Percentiles rank a stretch among this genome's conserved stretches.
Conservation (phyloP, 92 coral and sea anemone genomes). For the Palythoa grandiflora region DNA sequence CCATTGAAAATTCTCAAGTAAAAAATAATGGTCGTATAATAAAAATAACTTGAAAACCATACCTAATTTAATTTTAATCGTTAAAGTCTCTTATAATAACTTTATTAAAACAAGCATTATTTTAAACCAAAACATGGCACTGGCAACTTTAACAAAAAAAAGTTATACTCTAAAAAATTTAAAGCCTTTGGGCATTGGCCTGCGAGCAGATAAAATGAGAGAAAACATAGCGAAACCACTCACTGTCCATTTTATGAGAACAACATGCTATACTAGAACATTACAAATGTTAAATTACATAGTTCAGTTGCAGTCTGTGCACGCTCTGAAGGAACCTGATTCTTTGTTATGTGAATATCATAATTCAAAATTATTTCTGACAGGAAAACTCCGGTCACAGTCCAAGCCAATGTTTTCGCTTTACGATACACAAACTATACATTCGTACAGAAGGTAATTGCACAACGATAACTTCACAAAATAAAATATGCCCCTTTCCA, state of each 20-base stretch:
- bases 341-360: not conserved
- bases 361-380: not conserved
- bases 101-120: constrained; percentile 30
- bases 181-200: not conserved
- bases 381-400: not conserved
- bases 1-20: constrained; percentile 20
- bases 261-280: not conserved
- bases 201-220: not conserved
- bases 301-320: not conserved
- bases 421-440: not conserved
- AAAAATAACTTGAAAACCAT: constrained; percentile 46
- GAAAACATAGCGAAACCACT: not conserved
- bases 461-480: not conserved
- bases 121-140: not conserved
- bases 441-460: not conserved
- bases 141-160: constrained; percentile 3
- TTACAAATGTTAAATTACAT: not conserved
- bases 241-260: not conserved
- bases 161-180: not conserved
- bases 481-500: not conserved
- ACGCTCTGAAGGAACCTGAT: not conserved
- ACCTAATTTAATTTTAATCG: constrained; percentile 11
- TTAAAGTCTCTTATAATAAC: not conserved
- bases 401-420: too few species aligned
- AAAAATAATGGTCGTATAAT: constrained; percentile 35